Evolutionary conservation across 2,113 vertebrate genomes (phyloP).

Genomic region (Origma solitaria): DNA sequence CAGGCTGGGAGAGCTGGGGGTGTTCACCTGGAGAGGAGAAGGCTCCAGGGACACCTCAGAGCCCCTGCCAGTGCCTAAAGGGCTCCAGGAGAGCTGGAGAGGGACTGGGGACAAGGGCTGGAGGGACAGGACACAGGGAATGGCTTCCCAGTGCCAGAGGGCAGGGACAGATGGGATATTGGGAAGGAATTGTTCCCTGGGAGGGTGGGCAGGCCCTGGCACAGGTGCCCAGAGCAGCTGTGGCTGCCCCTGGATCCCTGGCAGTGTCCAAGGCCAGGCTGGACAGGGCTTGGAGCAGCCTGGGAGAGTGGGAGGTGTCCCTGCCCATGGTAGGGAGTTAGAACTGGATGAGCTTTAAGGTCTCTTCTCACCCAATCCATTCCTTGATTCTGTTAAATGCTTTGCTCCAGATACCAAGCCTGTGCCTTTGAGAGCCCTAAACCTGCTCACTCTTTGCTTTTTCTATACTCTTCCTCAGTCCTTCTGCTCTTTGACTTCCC

Average conservation of each 20-base stretch:
- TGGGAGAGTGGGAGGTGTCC: fast-evolving
- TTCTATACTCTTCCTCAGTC: background rate
- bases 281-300: background rate
- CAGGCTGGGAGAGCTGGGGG: background rate
- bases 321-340: background rate
- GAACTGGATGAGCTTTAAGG: fast-evolving
- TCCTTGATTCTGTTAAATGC: background rate
- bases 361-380: background rate
- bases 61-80: background rate
- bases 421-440: background rate
- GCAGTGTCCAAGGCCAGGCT: background rate
- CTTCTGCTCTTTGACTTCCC: background rate
- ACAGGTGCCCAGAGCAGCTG: background rate
- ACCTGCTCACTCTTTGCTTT: background rate
- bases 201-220: background rate
- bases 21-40: background rate
- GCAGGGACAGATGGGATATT: background rate
- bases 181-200: background rate
- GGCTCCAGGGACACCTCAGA: background rate
- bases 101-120: background rate
- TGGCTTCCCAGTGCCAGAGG: background rate
- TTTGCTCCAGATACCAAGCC: background rate
- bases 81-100: background rate
- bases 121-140: background rate
- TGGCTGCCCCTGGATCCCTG: background rate